Evolutionary conservation across 2,113 vertebrate species (phyloP).

Genomic region (Eulacestoma nigropectus): DNA sequence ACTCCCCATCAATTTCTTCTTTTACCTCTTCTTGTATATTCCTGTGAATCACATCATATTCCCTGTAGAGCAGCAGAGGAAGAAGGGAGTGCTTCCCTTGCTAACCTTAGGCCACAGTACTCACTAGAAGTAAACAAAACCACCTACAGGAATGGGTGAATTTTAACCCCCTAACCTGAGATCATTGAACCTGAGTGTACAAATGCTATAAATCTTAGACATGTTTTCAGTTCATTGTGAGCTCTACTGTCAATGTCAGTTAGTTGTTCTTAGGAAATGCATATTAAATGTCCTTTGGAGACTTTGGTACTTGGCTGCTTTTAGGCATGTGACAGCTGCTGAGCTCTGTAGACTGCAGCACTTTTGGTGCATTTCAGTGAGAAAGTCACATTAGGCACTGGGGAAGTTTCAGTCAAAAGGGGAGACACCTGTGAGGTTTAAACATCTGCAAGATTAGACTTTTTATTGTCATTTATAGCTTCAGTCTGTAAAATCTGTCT

Average conservation of each 20-base stretch:
- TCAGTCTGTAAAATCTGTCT: slow-evolving; percentile 3
- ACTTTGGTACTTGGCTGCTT: background rate
- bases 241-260: background rate
- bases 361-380: background rate
- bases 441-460: background rate
- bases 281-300: background rate
- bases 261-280: background rate
- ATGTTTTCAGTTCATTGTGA: background rate
- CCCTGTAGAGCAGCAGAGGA: background rate
- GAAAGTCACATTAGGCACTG: background rate
- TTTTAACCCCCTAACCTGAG: background rate
- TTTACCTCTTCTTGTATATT: background rate
- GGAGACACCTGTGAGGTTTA: background rate
- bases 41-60: background rate
- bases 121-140: background rate
- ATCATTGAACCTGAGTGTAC: background rate
- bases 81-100: background rate
- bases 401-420: background rate
- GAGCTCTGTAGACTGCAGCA: background rate
- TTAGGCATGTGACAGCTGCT: background rate
- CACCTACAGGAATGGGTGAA: background rate
- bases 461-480: background rate
- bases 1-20: background rate
- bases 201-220: background rate
- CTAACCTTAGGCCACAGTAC: background rate